A percentile compares a stretch with the other conserved stretches of the same genome.
These are phyloP conservation scores for Lepidocolaptes lacrymiger DNA, from an alignment of 2,797 vertebrate species.

Conservation along the genomic window DNA sequence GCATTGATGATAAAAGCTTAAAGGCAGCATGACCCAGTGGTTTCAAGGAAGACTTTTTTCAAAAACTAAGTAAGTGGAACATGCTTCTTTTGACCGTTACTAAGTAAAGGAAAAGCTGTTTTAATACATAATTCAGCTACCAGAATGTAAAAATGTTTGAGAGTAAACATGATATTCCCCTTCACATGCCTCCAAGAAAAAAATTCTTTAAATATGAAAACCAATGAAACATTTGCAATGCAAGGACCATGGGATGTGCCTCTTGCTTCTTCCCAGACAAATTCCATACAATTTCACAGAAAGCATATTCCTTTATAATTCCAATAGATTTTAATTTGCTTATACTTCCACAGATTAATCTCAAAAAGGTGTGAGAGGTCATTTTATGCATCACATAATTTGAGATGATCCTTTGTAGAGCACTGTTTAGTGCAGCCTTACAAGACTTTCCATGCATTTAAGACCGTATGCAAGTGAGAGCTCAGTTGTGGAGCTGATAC, in stretches of 20 bases:
- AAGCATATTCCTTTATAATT: not conserved
- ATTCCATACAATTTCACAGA: not conserved
- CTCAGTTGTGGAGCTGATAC: fast-evolving
- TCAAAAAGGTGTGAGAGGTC: not conserved
- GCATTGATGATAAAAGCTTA: not conserved
- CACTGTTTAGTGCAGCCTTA: not conserved
- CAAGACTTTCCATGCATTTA: not conserved
- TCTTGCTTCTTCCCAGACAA: not conserved
- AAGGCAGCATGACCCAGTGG: not conserved
- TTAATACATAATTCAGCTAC: not conserved
- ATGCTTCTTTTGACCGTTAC: not conserved
- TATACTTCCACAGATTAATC: not conserved
- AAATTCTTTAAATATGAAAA: not conserved
- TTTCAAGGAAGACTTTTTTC: not conserved
- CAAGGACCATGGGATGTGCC: not conserved
- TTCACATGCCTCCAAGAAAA: not conserved
- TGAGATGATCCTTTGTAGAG: not conserved
- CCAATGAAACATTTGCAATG: not conserved
- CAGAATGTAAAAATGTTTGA: not conserved
- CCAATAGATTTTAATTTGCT: not conserved
- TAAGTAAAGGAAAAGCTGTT: not conserved
- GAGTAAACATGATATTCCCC: not conserved
- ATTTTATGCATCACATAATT: not conserved
- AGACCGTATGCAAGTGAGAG: not conserved
- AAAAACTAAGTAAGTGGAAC: not conserved